Base-by-base conservation (phyloP, 2,888 invertebrate genomes). In the Lasius fuliginosus region DNA sequence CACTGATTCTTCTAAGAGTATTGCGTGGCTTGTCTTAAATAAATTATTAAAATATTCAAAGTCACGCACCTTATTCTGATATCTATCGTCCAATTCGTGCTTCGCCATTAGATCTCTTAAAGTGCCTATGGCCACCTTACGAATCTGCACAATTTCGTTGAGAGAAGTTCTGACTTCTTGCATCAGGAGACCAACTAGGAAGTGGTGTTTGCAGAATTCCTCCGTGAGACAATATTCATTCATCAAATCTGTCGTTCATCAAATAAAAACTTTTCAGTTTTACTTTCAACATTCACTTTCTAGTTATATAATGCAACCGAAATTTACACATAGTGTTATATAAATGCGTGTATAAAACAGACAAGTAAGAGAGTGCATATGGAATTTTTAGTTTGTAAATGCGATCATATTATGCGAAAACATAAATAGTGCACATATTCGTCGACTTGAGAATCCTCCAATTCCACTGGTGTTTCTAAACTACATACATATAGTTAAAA, bases 21-120 rank as follows among this genome's bases (percentile, higher is more conserved):
- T 36, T 64, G 12, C n/a, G 0, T 3, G 8, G 3, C 3, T 56
- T 64, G 11, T 15, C 23, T 18, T 30, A 49, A 73, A 73, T 49
- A 12, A 69, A 40, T 42, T 60, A n/a, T 58, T 40, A 46, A 23
- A 64, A 56, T 56, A 53, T 76, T 69, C 58, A 77, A 58, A 79
- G 8, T 77, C 91, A 53, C 8, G 85, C 91, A 97, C 97, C 94
- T 97, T 97, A 90, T 97, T 97, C 90, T 97, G 97, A 94, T 98
- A 99, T 84, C 99, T 96, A 94, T 98, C 98, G 95, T 99, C 99
- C 93, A 98, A 96, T 92, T 99, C 98, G 94, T 99, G 99, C 94
- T 99, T 99, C 11, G 98, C 98, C 90, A 99, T 95, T 86, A 99
- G 95, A 94, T 98, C 98, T 85, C 99, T 96, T 33, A 99, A 95